phyloP scores from a whole-genome alignment of 2,797 vertebrate species.

The Gallinago stenura region DNA sequence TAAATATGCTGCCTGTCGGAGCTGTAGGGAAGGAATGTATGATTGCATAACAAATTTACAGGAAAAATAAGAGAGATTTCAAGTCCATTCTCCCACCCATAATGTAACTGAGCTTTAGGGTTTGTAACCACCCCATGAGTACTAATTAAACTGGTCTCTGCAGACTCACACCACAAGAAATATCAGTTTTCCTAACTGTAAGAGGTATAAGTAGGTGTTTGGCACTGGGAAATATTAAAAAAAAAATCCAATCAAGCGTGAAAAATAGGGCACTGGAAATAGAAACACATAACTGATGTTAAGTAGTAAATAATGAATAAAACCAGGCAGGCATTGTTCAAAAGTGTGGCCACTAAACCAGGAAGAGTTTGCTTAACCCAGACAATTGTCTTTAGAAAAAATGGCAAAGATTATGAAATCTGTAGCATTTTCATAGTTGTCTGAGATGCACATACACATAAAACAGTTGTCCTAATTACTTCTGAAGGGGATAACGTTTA shows the following conservation, averaged over 20 bases:
- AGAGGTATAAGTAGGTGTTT: background rate
- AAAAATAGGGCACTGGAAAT: conserved; percentile 6
- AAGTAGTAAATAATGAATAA: conserved; percentile 9
- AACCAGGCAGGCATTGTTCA: background rate
- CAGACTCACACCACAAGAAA: background rate
- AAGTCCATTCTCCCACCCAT: background rate
- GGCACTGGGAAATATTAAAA: background rate
- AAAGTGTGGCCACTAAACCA: background rate
- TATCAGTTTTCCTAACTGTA: background rate
- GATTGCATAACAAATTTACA: background rate
- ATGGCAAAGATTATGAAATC: background rate
- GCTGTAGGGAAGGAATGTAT: background rate
- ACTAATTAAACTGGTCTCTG: conserved; percentile 57
- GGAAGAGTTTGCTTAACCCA: background rate
- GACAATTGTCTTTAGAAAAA: background rate
- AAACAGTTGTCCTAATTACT: background rate
- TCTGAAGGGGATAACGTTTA: conserved; percentile 33
- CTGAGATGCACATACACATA: background rate
- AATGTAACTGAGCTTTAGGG: conserved; percentile 20
- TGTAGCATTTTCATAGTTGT: background rate
- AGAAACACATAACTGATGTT: background rate
- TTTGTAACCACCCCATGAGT: background rate
- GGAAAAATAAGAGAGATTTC: conserved; percentile 53
- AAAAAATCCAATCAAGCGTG: conserved; percentile 1
- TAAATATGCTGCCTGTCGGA: background rate